These are phyloP conservation scores for Aythya baeri DNA, from an alignment of 2,113 vertebrate species.

Conservation along the genomic window DNA sequence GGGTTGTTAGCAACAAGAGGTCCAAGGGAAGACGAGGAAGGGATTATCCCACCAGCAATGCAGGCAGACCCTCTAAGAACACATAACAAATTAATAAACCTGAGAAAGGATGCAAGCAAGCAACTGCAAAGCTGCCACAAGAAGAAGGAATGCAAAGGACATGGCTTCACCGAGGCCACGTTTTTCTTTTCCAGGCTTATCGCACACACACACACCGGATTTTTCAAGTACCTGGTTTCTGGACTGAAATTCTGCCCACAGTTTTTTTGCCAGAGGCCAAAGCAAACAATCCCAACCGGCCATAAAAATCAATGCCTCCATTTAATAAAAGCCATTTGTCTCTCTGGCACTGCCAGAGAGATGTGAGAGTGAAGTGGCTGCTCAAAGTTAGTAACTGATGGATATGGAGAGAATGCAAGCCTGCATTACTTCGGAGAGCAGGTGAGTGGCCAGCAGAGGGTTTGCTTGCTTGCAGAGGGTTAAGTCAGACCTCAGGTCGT, in stretches of 20 bases:
- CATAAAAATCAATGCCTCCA: not conserved
- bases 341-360: not conserved
- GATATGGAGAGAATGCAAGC: not conserved
- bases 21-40: not conserved
- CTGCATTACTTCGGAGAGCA: not conserved
- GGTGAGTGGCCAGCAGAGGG: not conserved
- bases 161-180: not conserved
- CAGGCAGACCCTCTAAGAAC: not conserved
- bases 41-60: not conserved
- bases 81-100: not conserved
- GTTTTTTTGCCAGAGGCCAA: not conserved
- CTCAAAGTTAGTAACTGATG: not conserved
- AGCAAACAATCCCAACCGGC: accelerated
- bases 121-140: not conserved
- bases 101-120: not conserved
- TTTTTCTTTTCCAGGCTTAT: not conserved
- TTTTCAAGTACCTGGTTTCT: not conserved
- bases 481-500: not conserved
- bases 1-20: not conserved
- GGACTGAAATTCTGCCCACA: not conserved
- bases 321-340: not conserved
- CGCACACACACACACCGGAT: not conserved
- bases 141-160: not conserved
- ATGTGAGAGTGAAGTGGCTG: not conserved
- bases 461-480: not conserved